Percentiles rank a stretch among this genome's conserved stretches.
These are phyloP conservation scores for Yponomeuta malinellus DNA, from an alignment of 2,888 invertebrate genomes.

Conservation along the genomic window DNA sequence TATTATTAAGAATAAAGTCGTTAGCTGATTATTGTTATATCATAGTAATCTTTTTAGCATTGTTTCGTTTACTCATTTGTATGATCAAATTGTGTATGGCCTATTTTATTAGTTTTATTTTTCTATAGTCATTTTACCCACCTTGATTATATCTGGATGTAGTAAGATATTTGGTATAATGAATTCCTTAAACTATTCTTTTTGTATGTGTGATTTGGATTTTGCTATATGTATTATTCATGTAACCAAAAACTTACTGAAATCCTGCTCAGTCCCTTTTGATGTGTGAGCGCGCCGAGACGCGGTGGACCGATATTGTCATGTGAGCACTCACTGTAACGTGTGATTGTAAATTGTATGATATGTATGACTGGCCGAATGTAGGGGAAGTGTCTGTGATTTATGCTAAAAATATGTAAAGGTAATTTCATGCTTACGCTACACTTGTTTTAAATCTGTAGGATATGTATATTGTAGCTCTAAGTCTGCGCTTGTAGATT, in stretches of 20 bases:
- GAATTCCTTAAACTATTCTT: conserved; percentile 46
- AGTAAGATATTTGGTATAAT: neutral
- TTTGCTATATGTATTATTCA: neutral
- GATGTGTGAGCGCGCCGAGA: neutral
- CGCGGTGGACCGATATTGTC: neutral
- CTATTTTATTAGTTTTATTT: conserved; percentile 22
- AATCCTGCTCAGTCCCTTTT: conserved; percentile 12
- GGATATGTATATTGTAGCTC: conserved; percentile 44
- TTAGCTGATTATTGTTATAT: too few species aligned
- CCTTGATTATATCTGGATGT: conserved; percentile 31
- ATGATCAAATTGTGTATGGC: conserved; percentile 8
- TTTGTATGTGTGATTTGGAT: conserved; percentile 30
- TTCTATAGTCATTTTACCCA: conserved; percentile 68
- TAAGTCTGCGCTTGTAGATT: conserved; percentile 50
- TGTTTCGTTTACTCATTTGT: conserved; percentile 2
- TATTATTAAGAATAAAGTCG: neutral
- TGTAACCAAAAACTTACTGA: conserved; percentile 4
- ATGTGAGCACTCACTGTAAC: conserved; percentile 16
- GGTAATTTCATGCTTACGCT: conserved; percentile 62
- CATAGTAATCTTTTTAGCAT: neutral
- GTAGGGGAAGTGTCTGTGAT: conserved; percentile 71
- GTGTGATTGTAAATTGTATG: conserved; percentile 26
- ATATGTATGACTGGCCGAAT: conserved; percentile 50
- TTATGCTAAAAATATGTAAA: conserved; percentile 53
- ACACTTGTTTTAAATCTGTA: conserved; percentile 40